Conservation (phyloP, 2,797 vertebrate genomes). For the Sebastes alutus region DNA sequence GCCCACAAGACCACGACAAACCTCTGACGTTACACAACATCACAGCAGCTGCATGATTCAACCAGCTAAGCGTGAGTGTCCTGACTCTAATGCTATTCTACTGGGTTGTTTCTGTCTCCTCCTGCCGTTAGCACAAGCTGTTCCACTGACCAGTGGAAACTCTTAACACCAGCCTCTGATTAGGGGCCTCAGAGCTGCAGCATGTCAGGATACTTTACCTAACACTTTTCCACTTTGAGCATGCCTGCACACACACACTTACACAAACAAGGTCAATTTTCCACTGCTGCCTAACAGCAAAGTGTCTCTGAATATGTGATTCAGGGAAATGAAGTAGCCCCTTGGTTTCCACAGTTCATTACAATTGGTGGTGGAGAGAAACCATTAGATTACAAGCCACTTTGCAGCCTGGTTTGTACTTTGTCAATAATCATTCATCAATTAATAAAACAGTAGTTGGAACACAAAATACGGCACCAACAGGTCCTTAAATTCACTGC, state of each 20-base stretch:
- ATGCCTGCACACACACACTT: not conserved
- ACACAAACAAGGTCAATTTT: conserved; percentile 30
- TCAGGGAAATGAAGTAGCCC: conserved; percentile 4
- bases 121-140: conserved; percentile 12
- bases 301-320: conserved; percentile 18
- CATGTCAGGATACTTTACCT: conserved; percentile 37
- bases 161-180: conserved; percentile 30
- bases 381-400: conserved; percentile 9
- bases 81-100: not conserved
- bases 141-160: conserved; percentile 49
- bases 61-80: not conserved
- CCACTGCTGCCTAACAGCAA: conserved; percentile 21
- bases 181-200: conserved; percentile 33
- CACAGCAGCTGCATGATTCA: not conserved
- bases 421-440: not conserved
- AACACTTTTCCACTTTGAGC: conserved; percentile 48
- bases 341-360: conserved; percentile 10
- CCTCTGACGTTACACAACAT: not conserved
- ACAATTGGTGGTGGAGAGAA: conserved; percentile 7
- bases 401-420: not conserved
- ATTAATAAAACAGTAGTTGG: not conserved
- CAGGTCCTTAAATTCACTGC: not conserved
- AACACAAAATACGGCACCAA: not conserved
- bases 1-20: not conserved
- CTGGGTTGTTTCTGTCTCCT: not conserved